Evolutionary conservation across 2,113 vertebrate species (phyloP).

Genomic region (Sciurus niger): DNA sequence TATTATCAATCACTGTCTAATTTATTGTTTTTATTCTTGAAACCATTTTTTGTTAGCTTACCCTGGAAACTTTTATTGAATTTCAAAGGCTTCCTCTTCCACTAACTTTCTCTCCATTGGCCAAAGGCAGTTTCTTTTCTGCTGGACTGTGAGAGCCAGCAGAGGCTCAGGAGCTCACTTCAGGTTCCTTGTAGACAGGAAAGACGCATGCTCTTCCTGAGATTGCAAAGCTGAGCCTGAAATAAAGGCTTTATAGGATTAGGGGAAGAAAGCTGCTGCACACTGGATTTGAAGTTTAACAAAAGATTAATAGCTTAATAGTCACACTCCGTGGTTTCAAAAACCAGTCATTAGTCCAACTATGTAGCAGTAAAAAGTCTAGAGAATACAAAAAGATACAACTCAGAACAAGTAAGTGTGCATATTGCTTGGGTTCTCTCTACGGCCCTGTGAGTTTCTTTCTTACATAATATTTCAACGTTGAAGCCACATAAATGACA

Average conservation of each 20-base stretch:
- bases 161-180: no score
- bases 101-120: not conserved
- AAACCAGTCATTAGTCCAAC: not conserved
- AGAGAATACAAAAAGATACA: not conserved
- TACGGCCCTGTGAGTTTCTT: not conserved
- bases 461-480: not conserved
- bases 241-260: not conserved
- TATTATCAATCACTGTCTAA: not conserved
- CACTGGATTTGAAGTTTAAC: not conserved
- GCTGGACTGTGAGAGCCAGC: not conserved
- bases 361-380: not conserved
- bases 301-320: not conserved
- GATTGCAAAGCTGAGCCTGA: not conserved
- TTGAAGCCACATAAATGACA: not conserved
- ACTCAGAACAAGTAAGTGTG: not conserved
- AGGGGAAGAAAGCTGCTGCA: not conserved
- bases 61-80: not conserved
- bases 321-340: not conserved
- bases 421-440: not conserved
- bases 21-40: not conserved
- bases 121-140: not conserved
- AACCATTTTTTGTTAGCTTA: not conserved
- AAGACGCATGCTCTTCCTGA: rapidly evolving
- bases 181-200: no score
- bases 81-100: not conserved